Percentiles rank a stretch among this genome's conserved stretches.
phyloP scores from a whole-genome alignment of 2,113 vertebrate genomes.

The Prionailurus viverrinus region DNA sequence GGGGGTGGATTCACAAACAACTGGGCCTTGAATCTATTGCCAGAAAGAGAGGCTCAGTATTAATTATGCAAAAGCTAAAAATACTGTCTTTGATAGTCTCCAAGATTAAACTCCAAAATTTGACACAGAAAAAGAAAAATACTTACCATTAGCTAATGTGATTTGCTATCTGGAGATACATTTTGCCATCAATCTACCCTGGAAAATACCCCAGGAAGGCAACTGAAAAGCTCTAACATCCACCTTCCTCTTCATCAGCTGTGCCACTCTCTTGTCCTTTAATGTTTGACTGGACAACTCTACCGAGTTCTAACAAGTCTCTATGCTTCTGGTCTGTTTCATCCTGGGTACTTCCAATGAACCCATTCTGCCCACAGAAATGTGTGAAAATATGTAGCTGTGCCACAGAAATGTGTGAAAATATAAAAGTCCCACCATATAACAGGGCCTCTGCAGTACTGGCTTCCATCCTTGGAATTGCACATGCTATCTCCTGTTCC shows the following conservation, averaged over 20 bases:
- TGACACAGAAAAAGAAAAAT: conserved; percentile 24
- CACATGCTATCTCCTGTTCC: background rate
- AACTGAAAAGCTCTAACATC: background rate
- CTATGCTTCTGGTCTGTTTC: background rate
- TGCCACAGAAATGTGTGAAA: background rate
- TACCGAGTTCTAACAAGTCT: background rate
- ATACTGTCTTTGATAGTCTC: background rate
- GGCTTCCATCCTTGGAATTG: background rate
- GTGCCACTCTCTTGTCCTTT: background rate
- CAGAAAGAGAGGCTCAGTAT: background rate
- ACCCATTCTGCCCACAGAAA: background rate
- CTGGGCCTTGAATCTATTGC: background rate
- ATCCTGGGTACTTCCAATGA: background rate
- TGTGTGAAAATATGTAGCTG: background rate
- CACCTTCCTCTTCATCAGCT: background rate
- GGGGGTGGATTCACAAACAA: background rate
- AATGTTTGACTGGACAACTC: background rate
- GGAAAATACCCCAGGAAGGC: background rate
- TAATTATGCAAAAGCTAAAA: background rate
- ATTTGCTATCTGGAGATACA: background rate
- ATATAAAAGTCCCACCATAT: background rate
- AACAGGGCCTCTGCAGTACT: background rate
- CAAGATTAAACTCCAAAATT: conserved; percentile 53
- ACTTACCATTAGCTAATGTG: background rate
- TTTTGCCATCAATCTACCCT: background rate